A percentile compares a stretch with the other conserved stretches of the same genome.
Conservation (phyloP, 2,888 invertebrate species). For the Catocala nupta region DNA sequence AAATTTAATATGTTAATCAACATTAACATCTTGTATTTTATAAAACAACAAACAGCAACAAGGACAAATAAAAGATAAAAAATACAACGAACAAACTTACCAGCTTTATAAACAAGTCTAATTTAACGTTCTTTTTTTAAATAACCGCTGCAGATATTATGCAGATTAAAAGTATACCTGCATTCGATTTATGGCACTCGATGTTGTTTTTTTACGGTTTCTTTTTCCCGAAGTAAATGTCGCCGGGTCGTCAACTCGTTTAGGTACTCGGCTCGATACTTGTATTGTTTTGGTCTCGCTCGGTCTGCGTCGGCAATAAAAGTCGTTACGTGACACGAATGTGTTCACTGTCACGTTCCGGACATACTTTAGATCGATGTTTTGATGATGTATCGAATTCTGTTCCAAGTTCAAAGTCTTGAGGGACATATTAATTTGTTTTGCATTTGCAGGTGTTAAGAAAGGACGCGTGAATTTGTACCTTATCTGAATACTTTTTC, state of each 20-base stretch:
- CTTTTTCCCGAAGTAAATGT: conserved; percentile 4
- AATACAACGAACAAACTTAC: too few relatives aligned
- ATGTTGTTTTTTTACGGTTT: too few relatives aligned
- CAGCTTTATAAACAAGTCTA: conserved; percentile 1
- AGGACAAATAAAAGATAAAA: too few relatives aligned
- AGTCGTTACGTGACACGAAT: conserved; percentile 48
- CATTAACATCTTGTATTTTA: too few relatives aligned
- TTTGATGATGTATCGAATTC: conserved; percentile 29
- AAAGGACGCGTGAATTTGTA: too few relatives aligned
- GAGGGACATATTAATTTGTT: neutral
- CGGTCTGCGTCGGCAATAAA: conserved; percentile 49
- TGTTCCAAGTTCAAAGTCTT: conserved; percentile 14
- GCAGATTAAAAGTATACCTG: neutral
- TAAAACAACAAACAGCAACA: too few relatives aligned
- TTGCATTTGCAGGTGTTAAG: too few relatives aligned
- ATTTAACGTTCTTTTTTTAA: neutral
- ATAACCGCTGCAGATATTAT: conserved; percentile 3
- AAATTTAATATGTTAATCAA: too few relatives aligned
- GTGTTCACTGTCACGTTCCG: conserved; percentile 29
- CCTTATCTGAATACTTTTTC: too few relatives aligned
- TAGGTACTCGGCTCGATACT: conserved; percentile 30
- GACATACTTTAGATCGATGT: conserved; percentile 18
- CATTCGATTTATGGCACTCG: neutral
- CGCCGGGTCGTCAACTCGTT: conserved; percentile 32
- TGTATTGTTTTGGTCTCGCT: conserved; percentile 58